Conservation (phyloP, 2,888 invertebrate genomes). For the Erebia palarica region DNA sequence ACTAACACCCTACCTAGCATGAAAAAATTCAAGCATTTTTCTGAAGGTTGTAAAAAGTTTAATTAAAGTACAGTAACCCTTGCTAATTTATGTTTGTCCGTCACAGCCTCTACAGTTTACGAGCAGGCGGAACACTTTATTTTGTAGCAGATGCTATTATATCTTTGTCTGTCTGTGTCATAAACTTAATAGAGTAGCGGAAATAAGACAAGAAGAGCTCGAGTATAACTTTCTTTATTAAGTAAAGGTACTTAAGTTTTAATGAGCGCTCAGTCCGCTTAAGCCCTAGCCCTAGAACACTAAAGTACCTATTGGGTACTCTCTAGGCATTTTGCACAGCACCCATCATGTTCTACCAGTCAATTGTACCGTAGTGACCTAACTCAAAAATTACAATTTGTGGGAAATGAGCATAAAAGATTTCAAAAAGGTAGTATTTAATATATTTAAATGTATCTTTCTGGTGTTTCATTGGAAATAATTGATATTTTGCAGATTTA, state of each 20-base stretch:
- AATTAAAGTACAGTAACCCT: conserved; percentile 33
- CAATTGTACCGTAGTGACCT: background rate
- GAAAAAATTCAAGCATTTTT: conserved; percentile 28
- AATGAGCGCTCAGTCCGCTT: background rate
- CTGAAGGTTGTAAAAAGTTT: conserved; percentile 32
- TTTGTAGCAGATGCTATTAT: conserved; percentile 28
- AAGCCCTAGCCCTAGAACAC: background rate
- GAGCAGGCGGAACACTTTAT: conserved; percentile 25
- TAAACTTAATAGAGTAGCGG: conserved; percentile 26
- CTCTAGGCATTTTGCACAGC: background rate
- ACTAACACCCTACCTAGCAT: background rate
- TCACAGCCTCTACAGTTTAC: conserved; percentile 32
- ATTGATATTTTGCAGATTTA: too few species aligned
- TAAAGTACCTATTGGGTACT: background rate
- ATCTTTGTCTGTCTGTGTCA: conserved; percentile 30
- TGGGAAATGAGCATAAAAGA: too few species aligned
- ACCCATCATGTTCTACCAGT: background rate
- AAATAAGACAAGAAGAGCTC: conserved; percentile 16
- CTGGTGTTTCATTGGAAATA: too few species aligned
- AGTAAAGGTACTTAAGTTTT: background rate
- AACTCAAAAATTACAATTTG: too few species aligned
- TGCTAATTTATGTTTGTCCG: conserved; percentile 35
- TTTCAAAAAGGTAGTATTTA: too few species aligned
- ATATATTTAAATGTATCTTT: too few species aligned
- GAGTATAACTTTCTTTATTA: conserved; percentile 15